Conservation (phyloP, 2,888 invertebrate species). For the Napeogenes sylphis region DNA sequence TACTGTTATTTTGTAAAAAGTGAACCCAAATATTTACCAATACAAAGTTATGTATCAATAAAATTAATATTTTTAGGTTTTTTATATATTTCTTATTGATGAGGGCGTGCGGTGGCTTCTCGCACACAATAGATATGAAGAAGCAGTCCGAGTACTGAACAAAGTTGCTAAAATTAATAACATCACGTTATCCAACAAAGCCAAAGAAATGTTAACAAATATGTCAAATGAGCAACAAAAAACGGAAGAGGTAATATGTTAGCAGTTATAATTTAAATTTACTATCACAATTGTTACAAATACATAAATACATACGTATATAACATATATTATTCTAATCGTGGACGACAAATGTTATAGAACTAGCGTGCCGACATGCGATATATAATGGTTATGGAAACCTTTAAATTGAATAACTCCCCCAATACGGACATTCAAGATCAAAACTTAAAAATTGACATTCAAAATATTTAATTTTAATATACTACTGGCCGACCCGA, state of each 20-base stretch:
- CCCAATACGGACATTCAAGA: too few relatives aligned
- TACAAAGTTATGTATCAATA: background rate
- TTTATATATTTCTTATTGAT: constrained; percentile 85
- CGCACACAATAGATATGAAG: constrained; percentile 81
- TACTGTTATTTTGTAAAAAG: background rate
- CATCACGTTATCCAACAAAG: constrained; percentile 74
- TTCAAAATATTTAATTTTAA: too few relatives aligned
- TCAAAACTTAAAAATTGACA: too few relatives aligned
- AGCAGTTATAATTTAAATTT: too few relatives aligned
- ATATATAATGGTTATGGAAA: too few relatives aligned
- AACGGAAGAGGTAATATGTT: constrained; percentile 43
- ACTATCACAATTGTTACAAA: background rate
- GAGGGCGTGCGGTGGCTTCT: constrained; percentile 90
- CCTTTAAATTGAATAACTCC: too few relatives aligned
- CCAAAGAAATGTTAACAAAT: constrained; percentile 63
- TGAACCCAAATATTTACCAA: background rate
- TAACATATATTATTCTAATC: too few relatives aligned
- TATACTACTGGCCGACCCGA: too few relatives aligned
- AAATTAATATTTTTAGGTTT: constrained; percentile 47
- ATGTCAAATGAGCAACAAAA: constrained; percentile 53
- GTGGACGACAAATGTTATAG: too few relatives aligned
- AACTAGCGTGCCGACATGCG: too few relatives aligned
- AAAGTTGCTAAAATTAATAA: constrained; percentile 83
- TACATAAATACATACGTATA: too few relatives aligned
- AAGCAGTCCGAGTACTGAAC: constrained; percentile 80